Evolutionary conservation across 2,888 invertebrate species (phyloP).

Genomic region (Drosophila limbata): DNA sequence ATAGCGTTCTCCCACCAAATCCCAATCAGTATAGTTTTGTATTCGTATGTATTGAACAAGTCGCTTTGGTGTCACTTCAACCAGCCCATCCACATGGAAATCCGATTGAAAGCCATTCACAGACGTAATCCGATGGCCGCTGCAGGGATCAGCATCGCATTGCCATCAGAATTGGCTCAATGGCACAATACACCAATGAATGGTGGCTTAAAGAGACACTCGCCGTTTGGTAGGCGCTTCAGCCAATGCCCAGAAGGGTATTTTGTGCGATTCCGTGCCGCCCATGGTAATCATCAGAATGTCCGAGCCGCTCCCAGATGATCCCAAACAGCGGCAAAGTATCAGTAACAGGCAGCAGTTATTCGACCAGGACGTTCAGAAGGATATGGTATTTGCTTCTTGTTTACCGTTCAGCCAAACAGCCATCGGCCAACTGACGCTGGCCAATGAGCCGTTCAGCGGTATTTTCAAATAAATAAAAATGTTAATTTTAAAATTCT

Average conservation of each 20-base stretch:
- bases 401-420: constrained; percentile 19
- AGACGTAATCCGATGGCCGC: constrained; percentile 91
- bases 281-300: constrained; percentile 89
- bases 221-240: constrained; percentile 88
- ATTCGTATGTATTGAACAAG: constrained; percentile 88
- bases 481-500: constrained; percentile 78
- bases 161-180: constrained; percentile 6
- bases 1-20: constrained; percentile 91
- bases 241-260: constrained; percentile 91
- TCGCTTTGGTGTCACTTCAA: constrained; percentile 84
- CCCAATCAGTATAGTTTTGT: constrained; percentile 91
- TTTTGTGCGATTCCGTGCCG: constrained; percentile 93
- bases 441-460: constrained; percentile 64
- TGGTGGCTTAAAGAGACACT: constrained; percentile 24
- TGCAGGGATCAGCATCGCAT: constrained; percentile 71
- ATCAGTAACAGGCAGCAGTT: constrained; percentile 27
- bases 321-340: constrained; percentile 15
- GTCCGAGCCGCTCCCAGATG: constrained; percentile 38
- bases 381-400: constrained; percentile 36
- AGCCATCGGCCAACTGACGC: constrained; percentile 27
- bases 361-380: constrained; percentile 30
- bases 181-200: constrained; percentile 18
- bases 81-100: constrained; percentile 88
- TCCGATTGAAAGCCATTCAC: constrained; percentile 91
- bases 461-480: constrained; percentile 77